Conservation (phyloP, 2,888 invertebrate genomes). For the Drosophila borealis region DNA sequence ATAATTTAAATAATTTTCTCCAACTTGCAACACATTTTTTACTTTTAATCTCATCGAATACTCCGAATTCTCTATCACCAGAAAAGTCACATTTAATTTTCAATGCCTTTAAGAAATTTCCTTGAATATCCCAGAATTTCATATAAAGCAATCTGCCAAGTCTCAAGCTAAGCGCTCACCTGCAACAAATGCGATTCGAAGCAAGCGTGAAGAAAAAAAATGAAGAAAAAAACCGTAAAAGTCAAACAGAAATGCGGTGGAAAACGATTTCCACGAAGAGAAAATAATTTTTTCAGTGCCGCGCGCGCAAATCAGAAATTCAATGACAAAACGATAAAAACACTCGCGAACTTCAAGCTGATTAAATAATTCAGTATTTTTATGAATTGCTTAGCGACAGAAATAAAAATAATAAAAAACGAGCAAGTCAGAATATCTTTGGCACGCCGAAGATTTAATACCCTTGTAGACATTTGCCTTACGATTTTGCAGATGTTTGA, state of each 20-base stretch:
- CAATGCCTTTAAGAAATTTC: background rate
- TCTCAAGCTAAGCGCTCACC: constrained; percentile 9
- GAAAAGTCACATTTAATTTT: background rate
- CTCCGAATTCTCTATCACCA: background rate
- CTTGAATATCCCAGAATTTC: constrained; percentile 2
- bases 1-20: no score
- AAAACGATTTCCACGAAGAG: constrained; percentile 39
- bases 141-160: constrained; percentile 14
- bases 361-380: constrained; percentile 67
- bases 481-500: no score
- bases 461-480: no score
- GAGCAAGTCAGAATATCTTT: background rate
- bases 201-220: background rate
- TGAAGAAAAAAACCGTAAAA: background rate
- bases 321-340: constrained; percentile 23
- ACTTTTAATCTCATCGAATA: background rate
- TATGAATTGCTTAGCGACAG: constrained; percentile 55
- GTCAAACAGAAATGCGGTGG: constrained; percentile 12
- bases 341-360: constrained; percentile 41
- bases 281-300: constrained; percentile 52
- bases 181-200: constrained; percentile 32
- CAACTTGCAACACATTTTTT: no score
- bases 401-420: constrained; percentile 16
- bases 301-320: constrained; percentile 23
- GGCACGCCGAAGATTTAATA: no score